phyloP scores from a whole-genome alignment of 2,113 vertebrate genomes.

The Cyprinodon tularosa region DNA sequence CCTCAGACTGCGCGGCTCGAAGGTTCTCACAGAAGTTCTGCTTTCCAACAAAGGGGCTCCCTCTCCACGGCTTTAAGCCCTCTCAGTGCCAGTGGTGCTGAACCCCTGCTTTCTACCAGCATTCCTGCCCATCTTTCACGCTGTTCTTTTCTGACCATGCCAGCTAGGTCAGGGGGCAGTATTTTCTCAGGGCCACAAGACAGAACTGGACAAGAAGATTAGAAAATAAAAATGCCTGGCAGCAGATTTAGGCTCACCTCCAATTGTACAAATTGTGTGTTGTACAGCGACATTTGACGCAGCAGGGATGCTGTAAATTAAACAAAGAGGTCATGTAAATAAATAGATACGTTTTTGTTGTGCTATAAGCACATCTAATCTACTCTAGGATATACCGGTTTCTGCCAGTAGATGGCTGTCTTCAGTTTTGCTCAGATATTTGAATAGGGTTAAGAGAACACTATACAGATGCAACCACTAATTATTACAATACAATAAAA shows the following conservation, averaged over 20 bases:
- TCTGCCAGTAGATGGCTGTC: conserved; percentile 73
- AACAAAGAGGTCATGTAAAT: not conserved
- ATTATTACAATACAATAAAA: conserved; percentile 7
- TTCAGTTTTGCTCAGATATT: conserved; percentile 46
- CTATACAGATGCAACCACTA: not conserved
- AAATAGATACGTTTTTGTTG: not conserved
- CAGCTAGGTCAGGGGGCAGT: conserved; percentile 70
- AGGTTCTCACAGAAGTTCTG: conserved; percentile 65
- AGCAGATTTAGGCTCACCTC: not conserved
- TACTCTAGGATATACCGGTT: conserved; percentile 25
- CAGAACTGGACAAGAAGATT: conserved; percentile 34
- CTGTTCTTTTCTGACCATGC: conserved; percentile 69
- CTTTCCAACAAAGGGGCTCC: conserved; percentile 47
- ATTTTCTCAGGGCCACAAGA: conserved; percentile 73
- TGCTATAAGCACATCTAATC: not conserved
- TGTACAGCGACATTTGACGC: not conserved
- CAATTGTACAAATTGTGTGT: conserved; percentile 4
- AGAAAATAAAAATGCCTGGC: conserved; percentile 5
- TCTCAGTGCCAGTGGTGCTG: conserved; percentile 55
- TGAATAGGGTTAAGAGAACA: conserved; percentile 16
- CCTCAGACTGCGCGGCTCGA: conserved; percentile 56
- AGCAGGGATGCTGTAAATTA: not conserved
- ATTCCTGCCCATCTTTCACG: conserved; percentile 74
- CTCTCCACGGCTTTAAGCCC: conserved; percentile 59
- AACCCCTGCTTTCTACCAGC: conserved; percentile 65